Base-by-base conservation (phyloP, 64 coral and sea anemone species). In the Porites australiensis region DNA sequence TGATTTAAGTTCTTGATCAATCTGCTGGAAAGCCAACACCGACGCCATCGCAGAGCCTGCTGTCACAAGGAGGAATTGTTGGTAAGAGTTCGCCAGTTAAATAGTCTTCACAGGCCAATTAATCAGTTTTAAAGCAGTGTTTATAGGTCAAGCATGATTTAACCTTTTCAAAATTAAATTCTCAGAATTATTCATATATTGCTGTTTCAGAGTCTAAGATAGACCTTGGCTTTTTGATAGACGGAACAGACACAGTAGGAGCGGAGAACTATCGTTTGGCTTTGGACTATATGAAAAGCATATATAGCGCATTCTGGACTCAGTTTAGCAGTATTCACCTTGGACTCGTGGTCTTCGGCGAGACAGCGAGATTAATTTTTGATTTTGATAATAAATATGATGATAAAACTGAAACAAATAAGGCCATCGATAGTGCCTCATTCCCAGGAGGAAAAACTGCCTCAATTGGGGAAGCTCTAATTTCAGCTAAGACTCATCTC, bases 201-300 rank as follows among this genome's bases (percentile, higher is more conserved):
- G 65, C 13, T 46, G 6, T 82, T 90, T 77, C 12, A 96, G 94
- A 96, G 79, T 89, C 89, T 23, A 92, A 92, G 55, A 89, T 96
- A 51, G 90, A 92, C 70, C 79, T 96, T 6, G 94, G 89, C 13
- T 96, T 96, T 89, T 45, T 92, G 58, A 92, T 96, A 55, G 94
- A 96, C 58, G 90, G 94, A 4, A 92, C 94, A 73, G 76, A 59
- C 3, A 75, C 70, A 22, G 90, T 96, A 58, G 94, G 94, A 58
- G 77, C 92, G 47, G 70, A 89, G 13, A 89, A 96, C 79, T 96
- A 77, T 23, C 61, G 72, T 23, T 5, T 58, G 15, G 79, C 90
- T 46, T 77, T 96, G n/a, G 77, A 88, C 7, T 92, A 92, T 53
- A 58, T 69, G 37, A 82, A 96, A 47, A 70, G 22, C 18, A 66